Evolutionary conservation across 2,113 vertebrate species (phyloP), one percentile per base, ranked within the genome.

Genomic region (Oreamnos americanus): DNA sequence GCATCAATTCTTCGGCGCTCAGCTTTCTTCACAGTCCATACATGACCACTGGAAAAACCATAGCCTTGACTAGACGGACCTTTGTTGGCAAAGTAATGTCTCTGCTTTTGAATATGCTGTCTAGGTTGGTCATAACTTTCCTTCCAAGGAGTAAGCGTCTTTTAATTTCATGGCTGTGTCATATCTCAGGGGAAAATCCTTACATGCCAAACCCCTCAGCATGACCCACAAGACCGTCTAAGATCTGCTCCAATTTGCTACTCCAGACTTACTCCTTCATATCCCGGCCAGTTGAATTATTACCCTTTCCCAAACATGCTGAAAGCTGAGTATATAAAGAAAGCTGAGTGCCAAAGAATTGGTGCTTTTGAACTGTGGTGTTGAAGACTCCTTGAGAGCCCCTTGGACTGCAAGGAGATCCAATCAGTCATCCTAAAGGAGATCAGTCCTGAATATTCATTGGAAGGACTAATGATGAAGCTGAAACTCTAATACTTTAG

Each of bases 1-100:
- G 55, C 55, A 57, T 57, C 55, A 57, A 9, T 25, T 57, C 55
- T 57, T 57, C 3, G 0, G 8, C 2, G 0, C 55, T 9, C 55
- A 57, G 21, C 8, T 23, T 25, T 25, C 55, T 57, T 57, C 21
- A 57, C 21, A 57, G 8, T 57, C 55, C 55, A 57, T 25, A 57
- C 9, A 57, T 57, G 55, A 57, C 55, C 8, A 25, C 55, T 57
- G 55, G 23, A 11, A 57, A 57, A 57, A 57, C 9, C 55, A 57
- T 57, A 25, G 55, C 23, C 55, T 57, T 57, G 55, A 57, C 55
- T 57, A 57, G 23, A 57, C 0, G 21, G 21, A 57, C 55, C 23
- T 57, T 57, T 25, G 23, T 25, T 25, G 23, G 55, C 55, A 57
- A 57, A 57, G 57, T 58, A 58, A 58, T 58, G 57, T 58, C 23